Conservation (phyloP, 2,888 invertebrate genomes). For the Drosophila sordidapex region DNA sequence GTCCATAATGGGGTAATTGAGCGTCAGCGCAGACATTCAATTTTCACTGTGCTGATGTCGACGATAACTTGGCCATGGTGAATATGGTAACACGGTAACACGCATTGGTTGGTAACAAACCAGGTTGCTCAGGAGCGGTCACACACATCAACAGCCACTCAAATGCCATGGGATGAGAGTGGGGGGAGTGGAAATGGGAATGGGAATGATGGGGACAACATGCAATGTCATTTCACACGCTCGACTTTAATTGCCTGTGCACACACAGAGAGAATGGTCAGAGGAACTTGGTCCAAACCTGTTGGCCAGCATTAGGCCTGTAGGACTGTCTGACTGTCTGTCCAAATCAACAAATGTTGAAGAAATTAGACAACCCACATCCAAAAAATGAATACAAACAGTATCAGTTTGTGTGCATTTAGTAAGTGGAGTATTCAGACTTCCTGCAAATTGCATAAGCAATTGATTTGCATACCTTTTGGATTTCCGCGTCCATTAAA, state of each 20-base stretch:
- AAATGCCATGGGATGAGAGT: background rate
- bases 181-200: background rate
- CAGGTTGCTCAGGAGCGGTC: slow-evolving; percentile 38
- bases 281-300: slow-evolving; percentile 22
- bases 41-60: slow-evolving; percentile 53
- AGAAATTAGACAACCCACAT: slow-evolving; percentile 42
- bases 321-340: slow-evolving; percentile 24
- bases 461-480: slow-evolving; percentile 30
- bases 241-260: slow-evolving; percentile 45
- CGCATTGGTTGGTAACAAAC: slow-evolving; percentile 53
- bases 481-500: slow-evolving; percentile 57
- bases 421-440: slow-evolving; percentile 37
- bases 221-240: slow-evolving; percentile 70
- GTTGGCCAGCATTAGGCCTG: slow-evolving; percentile 13
- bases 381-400: slow-evolving; percentile 11
- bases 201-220: slow-evolving; percentile 24
- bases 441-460: slow-evolving; percentile 65
- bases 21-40: slow-evolving; percentile 59
- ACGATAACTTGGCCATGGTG: background rate
- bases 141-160: slow-evolving; percentile 30
- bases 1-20: slow-evolving; percentile 70
- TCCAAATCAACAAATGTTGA: slow-evolving; percentile 19
- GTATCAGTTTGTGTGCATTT: background rate
- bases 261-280: background rate
- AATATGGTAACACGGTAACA: slow-evolving; percentile 70